These are phyloP conservation scores for Orius insidiosus DNA, from an alignment of 1,140 invertebrate genomes.

Conservation along the genomic window DNA sequence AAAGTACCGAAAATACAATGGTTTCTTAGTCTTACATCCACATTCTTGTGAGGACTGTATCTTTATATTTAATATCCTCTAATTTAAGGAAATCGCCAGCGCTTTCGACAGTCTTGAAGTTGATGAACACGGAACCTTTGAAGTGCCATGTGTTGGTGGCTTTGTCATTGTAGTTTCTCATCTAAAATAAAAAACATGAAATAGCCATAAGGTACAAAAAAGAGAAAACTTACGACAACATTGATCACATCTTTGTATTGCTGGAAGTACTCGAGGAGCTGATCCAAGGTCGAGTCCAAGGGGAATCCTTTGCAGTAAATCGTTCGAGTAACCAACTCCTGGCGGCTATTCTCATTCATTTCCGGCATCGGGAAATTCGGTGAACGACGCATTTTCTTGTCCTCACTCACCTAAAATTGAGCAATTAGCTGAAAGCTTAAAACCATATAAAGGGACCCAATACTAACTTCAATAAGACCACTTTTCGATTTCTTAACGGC, in stretches of 20 bases:
- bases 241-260: slow-evolving; percentile 54
- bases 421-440: too few species aligned
- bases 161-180: slow-evolving; percentile 51
- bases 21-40: slow-evolving; percentile 60
- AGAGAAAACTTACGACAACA: slow-evolving; percentile 34
- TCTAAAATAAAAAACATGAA: slow-evolving; percentile 25
- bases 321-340: slow-evolving; percentile 55
- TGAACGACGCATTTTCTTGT: slow-evolving; percentile 64
- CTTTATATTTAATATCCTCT: slow-evolving; percentile 51
- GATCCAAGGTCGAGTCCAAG: slow-evolving; percentile 42
- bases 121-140: slow-evolving; percentile 79
- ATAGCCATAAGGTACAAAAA: slow-evolving; percentile 1
- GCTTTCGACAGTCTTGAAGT: slow-evolving; percentile 58
- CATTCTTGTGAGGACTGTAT: slow-evolving; percentile 46
- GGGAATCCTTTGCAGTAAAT: slow-evolving; percentile 85
- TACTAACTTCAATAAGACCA: slow-evolving; percentile 19
- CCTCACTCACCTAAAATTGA: slow-evolving; percentile 43
- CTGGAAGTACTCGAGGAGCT: slow-evolving; percentile 56
- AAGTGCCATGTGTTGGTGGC: slow-evolving; percentile 46
- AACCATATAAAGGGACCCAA: too few species aligned
- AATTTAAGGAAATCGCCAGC: slow-evolving; percentile 44
- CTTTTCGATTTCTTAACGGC: slow-evolving; percentile 51
- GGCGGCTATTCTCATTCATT: slow-evolving; percentile 61
- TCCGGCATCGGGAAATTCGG: slow-evolving; percentile 64
- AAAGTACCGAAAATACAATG: too few species aligned